Evolutionary conservation across 2,888 invertebrate species (phyloP), one percentile per base, ranked within the genome.

Genomic region (Lasioglossum oenotherae): DNA sequence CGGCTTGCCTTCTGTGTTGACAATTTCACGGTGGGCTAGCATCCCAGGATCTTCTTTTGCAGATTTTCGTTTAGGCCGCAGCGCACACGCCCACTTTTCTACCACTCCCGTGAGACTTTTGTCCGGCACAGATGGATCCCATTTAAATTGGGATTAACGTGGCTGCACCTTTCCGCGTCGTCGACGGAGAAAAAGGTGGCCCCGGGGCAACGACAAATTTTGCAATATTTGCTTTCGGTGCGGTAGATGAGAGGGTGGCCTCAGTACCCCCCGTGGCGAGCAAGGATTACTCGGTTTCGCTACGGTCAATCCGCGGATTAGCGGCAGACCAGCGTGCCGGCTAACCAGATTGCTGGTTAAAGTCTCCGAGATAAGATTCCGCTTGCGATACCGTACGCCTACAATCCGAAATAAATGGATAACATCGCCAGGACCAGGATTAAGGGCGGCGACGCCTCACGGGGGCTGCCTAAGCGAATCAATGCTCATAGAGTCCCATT

Each of bases 291-390:
- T 38, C 80, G 80, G 57, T 85, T 84, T 88, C 83, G 81, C 76
- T 46, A 60, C 82, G 87, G 92, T 92, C 92, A 92, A 92, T 90
- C 90, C 86, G 53, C 41, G 81, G 92, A 91, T 90, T 92, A 90
- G 75, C 77, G 82, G 69, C 64, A 76, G 35, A 81, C 86, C 87
- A 87, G 90, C 89, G 89, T 88, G 87, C 84, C 77, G 82, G 90
- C 87, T 92, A 93, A 93, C 92, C 92, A 93, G 93, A 93, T 93
- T 92, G 93, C 93, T 91, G 92, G 93, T 93, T 85, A 87, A 90
- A 92, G 88, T 91, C 82, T 85, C 60, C 69, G 77, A 89, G 92
- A 92, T 92, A 91, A 92, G 87, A 90, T 90, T 79, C 60, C 80
- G 46, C 23, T 71, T 19, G 49, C 74, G 84, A 87, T 87, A 89